Percentiles rank a stretch among this genome's conserved stretches.
These are phyloP conservation scores for Barypeithes pellucidus DNA, from an alignment of 2,888 invertebrate species.

Conservation along the genomic window DNA sequence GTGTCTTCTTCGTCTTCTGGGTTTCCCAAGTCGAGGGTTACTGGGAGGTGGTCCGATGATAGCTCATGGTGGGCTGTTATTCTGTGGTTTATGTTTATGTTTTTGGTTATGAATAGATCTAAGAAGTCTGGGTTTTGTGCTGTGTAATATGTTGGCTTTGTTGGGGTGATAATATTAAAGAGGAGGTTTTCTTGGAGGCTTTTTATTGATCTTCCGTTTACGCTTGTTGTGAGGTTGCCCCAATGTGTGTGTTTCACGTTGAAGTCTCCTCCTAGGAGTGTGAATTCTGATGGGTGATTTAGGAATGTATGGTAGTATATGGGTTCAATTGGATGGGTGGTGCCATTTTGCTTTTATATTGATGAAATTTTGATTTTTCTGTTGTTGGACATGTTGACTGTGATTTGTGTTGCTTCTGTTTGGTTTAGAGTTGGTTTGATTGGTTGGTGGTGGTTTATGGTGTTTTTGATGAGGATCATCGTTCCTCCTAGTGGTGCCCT, in stretches of 20 bases:
- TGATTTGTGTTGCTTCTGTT: background rate
- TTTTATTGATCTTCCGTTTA: background rate
- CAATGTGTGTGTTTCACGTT: background rate
- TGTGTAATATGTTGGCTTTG: background rate
- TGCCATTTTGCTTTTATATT: background rate
- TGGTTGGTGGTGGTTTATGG: background rate
- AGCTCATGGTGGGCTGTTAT: background rate
- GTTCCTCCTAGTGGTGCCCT: background rate
- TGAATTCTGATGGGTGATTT: background rate
- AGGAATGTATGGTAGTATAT: background rate
- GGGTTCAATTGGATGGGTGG: background rate
- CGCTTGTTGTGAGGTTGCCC: background rate
- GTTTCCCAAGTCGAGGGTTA: background rate
- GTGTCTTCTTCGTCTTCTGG: background rate
- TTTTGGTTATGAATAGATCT: background rate
- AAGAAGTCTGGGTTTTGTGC: background rate
- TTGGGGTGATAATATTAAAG: background rate
- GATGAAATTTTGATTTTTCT: background rate
- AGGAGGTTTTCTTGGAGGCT: background rate
- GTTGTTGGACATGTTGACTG: background rate
- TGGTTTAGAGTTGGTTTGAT: background rate
- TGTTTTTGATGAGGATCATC: background rate
- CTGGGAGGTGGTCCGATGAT: background rate
- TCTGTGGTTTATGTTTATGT: background rate
- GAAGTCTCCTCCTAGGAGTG: background rate